A percentile compares a stretch with the other conserved stretches of the same genome.
These are phyloP conservation scores for Heliconius nattereri DNA, from an alignment of 1,140 invertebrate species.

Conservation along the genomic window DNA sequence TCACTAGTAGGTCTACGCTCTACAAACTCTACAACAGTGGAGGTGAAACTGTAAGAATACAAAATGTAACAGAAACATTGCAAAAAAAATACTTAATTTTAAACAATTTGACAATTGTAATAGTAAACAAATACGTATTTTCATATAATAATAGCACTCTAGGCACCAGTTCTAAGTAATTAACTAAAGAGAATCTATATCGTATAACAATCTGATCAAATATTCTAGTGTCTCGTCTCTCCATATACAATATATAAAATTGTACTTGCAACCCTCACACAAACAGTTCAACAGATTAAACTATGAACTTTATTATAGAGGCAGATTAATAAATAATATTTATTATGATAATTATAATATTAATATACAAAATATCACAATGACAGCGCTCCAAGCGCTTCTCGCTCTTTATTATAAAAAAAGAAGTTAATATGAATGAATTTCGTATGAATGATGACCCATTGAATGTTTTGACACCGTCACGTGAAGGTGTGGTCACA, in stretches of 20 bases:
- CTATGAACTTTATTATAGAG: background rate
- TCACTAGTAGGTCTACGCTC: too few species aligned
- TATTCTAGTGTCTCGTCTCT: too few species aligned
- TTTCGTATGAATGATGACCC: conserved; percentile 49
- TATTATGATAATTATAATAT: conserved; percentile 1
- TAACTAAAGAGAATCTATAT: too few species aligned
- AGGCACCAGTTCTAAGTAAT: too few species aligned
- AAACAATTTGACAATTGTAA: too few species aligned
- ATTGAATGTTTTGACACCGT: conserved; percentile 55
- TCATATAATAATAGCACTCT: too few species aligned
- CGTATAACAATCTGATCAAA: too few species aligned
- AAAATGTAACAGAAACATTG: too few species aligned
- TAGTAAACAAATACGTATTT: too few species aligned
- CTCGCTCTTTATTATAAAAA: conserved; percentile 22
- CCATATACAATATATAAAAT: background rate
- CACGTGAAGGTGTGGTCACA: conserved; percentile 62
- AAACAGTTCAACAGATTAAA: background rate
- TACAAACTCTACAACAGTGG: too few species aligned
- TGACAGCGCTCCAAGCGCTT: conserved; percentile 15
- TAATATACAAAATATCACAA: conserved; percentile 18
- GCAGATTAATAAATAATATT: conserved; percentile 1
- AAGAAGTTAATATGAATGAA: conserved; percentile 19
- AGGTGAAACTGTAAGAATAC: too few species aligned
- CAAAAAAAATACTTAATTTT: too few species aligned
- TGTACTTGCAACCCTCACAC: background rate